These are phyloP conservation scores for Balaeniceps rex DNA, from an alignment of 2,113 vertebrate genomes.

Conservation along the genomic window DNA sequence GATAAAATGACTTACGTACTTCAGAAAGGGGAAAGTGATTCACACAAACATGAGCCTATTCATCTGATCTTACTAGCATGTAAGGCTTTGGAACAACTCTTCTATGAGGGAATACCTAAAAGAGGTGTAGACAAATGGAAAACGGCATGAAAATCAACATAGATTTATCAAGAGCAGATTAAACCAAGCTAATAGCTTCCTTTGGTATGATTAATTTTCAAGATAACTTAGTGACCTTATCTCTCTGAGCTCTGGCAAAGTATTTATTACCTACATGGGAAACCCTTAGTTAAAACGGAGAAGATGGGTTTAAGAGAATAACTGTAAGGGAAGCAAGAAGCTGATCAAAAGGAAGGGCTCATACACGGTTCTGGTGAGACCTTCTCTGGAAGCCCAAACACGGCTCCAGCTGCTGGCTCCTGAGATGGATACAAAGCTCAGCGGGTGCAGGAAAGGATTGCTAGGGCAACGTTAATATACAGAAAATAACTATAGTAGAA, in stretches of 20 bases:
- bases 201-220: background rate
- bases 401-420: background rate
- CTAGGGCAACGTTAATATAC: background rate
- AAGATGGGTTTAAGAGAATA: background rate
- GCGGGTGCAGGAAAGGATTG: background rate
- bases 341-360: background rate
- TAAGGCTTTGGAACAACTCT: background rate
- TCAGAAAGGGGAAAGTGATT: background rate
- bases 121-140: background rate
- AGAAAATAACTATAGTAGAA: background rate
- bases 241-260: background rate
- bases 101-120: background rate
- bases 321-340: background rate
- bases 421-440: background rate
- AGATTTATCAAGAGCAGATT: background rate
- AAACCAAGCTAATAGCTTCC: background rate
- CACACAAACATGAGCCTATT: background rate
- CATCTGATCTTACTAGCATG: background rate
- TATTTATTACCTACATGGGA: background rate
- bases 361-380: background rate
- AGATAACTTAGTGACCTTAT: background rate
- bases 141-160: background rate
- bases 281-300: background rate
- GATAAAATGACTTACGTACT: background rate
- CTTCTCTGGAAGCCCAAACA: background rate